Conservation (phyloP, 2,888 invertebrate genomes). For the Oxystoma pomonae region DNA sequence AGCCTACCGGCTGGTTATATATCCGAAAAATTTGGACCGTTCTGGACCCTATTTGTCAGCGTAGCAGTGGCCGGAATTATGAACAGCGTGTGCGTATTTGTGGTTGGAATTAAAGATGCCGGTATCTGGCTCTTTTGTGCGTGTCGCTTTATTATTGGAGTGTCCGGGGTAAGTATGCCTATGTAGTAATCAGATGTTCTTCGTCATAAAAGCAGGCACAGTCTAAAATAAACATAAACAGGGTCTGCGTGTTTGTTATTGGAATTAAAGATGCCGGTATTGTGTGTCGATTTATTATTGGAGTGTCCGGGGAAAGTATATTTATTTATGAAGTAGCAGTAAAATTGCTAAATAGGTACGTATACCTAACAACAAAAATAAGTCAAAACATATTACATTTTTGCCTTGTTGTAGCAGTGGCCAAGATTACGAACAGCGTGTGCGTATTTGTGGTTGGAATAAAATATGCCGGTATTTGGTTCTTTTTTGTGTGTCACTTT, state of each 20-base stretch:
- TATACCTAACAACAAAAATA: too few species aligned
- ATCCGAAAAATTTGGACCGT: conserved; percentile 32
- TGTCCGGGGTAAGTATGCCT: neutral
- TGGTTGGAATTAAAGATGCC: conserved; percentile 44
- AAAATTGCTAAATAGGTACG: too few species aligned
- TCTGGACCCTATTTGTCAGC: conserved; percentile 23
- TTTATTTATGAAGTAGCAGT: too few species aligned
- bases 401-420: too few species aligned
- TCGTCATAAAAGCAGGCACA: too few species aligned
- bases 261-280: too few species aligned
- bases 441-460: conserved; percentile 54
- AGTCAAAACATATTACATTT: too few species aligned
- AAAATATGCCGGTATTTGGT: neutral
- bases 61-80: conserved; percentile 19
- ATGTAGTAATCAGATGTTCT: too few species aligned
- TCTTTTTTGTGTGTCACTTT: conserved; percentile 52
- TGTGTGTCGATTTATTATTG: too few species aligned
- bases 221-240: too few species aligned
- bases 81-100: conserved; percentile 51
- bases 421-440: conserved; percentile 37
- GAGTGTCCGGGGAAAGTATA: too few species aligned
- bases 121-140: conserved; percentile 42
- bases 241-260: too few species aligned
- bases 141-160: conserved; percentile 55
- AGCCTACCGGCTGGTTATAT: conserved; percentile 32